These are phyloP conservation scores for Panagrolaimus sp. DNA, from an alignment of 1,140 invertebrate genomes.

Conservation along the genomic window DNA sequence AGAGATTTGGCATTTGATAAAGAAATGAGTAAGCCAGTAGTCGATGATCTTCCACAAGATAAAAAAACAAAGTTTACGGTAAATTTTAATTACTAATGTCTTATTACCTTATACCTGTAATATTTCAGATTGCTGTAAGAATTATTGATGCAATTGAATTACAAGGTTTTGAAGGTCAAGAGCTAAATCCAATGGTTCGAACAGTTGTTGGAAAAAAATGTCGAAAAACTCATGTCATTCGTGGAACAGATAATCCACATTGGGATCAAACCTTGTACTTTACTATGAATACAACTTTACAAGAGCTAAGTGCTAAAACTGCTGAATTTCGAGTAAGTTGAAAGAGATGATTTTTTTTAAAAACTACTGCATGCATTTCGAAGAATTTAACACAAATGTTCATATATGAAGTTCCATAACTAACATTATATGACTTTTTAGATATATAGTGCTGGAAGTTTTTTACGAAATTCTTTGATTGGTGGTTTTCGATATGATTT, in stretches of 20 bases:
- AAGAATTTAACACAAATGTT: too few relatives aligned
- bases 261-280: conserved; percentile 27
- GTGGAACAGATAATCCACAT: conserved; percentile 19
- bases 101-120: not conserved
- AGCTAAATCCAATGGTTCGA: conserved; percentile 20
- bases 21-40: not conserved
- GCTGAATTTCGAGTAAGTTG: conserved; percentile 27
- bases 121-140: conserved; percentile 16
- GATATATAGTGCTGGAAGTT: conserved; percentile 30
- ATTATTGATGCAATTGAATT: conserved; percentile 29
- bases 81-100: not conserved
- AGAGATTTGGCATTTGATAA: conserved; percentile 10
- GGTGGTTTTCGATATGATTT: conserved; percentile 26
- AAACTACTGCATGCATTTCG: too few relatives aligned
- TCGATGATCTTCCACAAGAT: not conserved
- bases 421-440: conserved; percentile 5
- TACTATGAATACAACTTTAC: conserved; percentile 17
- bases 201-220: conserved; percentile 15
- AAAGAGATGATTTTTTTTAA: too few relatives aligned
- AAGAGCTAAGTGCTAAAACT: conserved; percentile 13
- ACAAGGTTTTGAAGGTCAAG: conserved; percentile 19
- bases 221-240: conserved; percentile 17
- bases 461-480: conserved; percentile 27
- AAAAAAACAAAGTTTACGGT: conserved; percentile 14
- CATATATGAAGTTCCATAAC: too few relatives aligned